Evolutionary conservation across 2,113 vertebrate species (phyloP), one percentile per base, ranked within the genome.

Genomic region (Dicrurus megarhynchus): DNA sequence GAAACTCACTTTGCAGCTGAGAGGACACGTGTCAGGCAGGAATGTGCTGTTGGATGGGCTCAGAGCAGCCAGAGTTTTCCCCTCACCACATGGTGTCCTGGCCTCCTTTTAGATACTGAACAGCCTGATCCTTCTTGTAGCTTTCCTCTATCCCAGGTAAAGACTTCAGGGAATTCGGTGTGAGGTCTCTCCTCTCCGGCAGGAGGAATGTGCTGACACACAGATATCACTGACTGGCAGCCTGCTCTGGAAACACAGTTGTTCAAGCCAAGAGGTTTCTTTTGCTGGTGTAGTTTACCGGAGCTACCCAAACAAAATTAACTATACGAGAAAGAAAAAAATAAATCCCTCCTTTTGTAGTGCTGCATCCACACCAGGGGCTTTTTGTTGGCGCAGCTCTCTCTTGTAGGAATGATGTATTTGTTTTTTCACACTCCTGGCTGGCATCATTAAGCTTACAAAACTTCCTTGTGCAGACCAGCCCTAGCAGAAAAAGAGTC

Each of bases 201-300:
- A 95, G 83, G 41, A 96, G 88, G 80, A 96, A 92, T 93, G 92
- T 96, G 92, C 95, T 96, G 95, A 96, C 92, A 92, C 44, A 59
- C 65, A 84, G 79, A 77, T 91, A 92, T 59, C 32, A 1, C 89
- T 0, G 4, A 42, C 65, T 87, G 65, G 91, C 94, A 96, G n/a
- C 77, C 84, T 68, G 3, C 1, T 1, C 89, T 96, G 89, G 95
- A 96, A 96, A 95, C 77, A 79, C 28, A 50, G 56, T 71, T 65
- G 22, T 23, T 68, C 0, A 3, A 87, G 95, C 94, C 95, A 97
- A 95, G 93, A 87, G 23, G 28, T 82, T 95, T 91, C 77, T 95
- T 95, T 82, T 37, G 56, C 64, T 89, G 41, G 49, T 89, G 57
- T 69, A 73, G 74, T 91, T 96, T 95, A 94, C 91, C 46, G 2